Percentiles rank a stretch among this genome's conserved stretches.
Evolutionary conservation across 2,113 vertebrate genomes (phyloP).

Genomic region (Parotia lawesii): DNA sequence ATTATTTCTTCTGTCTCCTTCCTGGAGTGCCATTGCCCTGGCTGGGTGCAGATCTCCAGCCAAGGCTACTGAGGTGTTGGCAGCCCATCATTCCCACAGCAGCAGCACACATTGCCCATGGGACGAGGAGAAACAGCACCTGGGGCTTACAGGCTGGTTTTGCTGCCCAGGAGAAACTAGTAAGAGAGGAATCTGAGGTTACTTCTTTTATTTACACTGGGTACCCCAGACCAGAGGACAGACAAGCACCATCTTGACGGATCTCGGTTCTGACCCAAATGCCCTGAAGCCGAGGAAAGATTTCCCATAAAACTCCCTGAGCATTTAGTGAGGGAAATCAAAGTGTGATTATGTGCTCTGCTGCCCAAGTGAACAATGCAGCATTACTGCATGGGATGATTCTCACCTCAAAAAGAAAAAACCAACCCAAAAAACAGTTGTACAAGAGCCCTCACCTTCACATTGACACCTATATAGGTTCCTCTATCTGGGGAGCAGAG

Average conservation of each 20-base stretch:
- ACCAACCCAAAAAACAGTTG: accelerated
- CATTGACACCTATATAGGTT: background rate
- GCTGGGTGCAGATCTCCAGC: background rate
- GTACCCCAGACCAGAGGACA: background rate
- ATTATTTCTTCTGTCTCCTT: background rate
- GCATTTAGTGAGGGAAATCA: background rate
- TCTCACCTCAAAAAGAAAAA: background rate
- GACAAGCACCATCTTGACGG: background rate
- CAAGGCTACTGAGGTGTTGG: background rate
- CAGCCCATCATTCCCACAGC: accelerated
- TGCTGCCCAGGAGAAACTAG: background rate
- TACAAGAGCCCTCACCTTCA: background rate
- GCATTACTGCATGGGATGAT: background rate
- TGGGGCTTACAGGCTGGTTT: background rate
- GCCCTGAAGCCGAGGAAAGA: background rate
- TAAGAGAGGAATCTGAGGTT: background rate
- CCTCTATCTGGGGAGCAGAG: background rate
- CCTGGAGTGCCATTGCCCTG: background rate
- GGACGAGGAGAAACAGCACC: accelerated
- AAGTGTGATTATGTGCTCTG: background rate
- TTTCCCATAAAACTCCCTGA: background rate
- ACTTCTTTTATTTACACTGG: background rate
- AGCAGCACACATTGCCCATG: accelerated
- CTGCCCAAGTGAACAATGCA: background rate
- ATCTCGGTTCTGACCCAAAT: background rate